Evolutionary conservation across 2,888 invertebrate species (phyloP), one percentile per base, ranked within the genome.

Genomic region (Lasioglossum oenotherae): DNA sequence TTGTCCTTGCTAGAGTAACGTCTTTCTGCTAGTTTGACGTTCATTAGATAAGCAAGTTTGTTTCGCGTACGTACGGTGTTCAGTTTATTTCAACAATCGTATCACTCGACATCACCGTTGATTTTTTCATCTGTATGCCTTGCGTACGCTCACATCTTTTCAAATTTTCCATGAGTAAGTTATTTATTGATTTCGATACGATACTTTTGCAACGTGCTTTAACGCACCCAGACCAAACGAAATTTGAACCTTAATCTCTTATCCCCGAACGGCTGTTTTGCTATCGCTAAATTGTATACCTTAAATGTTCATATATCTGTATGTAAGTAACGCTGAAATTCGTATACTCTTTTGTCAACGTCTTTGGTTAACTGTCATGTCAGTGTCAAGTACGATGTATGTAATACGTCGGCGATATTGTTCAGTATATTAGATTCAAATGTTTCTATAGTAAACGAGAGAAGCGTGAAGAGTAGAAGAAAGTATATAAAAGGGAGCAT

Each of bases 161-260:
- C 74, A 86, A 88, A 91, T 87, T 90, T 91, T 91, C 91, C 90
- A 91, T 91, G 91, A 91, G 91, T 91, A 88, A 91, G 91, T 91
- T 90, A 84, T 90, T 89, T 91, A 91, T 91, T 84, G 91, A 91
- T 91, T 80, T 88, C 84, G 71, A 89, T 81, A 88, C 67, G 82
- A 84, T 85, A 80, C 83, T 88, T 64, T 87, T 80, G 84, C 84
- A 91, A 89, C 82, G 64, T 72, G 84, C 82, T 81, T 85, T 77
- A 82, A 69, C 86, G 86, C 80, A 19, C 75, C 69, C 53, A 14
- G 74, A 83, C 85, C 79, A 74, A 44, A 77, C 73, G 35, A 46
- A 46, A 31, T 77, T 60, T 41, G 27, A 38, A 49, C 53, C 8
- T 53, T n/a, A 35, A 46, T 46, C 49, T 6, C 35, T 31, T 1